Percentiles rank a stretch among this genome's conserved stretches.
phyloP scores from a whole-genome alignment of 2,113 vertebrate species.

The Hypomesus transpacificus region DNA sequence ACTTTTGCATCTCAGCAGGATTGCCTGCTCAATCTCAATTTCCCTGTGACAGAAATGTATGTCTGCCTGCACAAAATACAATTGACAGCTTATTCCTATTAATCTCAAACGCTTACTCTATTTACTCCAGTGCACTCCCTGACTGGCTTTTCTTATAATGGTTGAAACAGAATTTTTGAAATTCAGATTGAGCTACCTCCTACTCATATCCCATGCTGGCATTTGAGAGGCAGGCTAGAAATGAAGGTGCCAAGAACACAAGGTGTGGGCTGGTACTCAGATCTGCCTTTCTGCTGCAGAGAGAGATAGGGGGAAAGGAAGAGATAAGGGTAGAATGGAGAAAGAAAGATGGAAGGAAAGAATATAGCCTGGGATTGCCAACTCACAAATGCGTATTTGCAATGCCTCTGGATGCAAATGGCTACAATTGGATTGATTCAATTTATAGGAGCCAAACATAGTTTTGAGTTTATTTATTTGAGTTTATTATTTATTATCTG shows the following conservation, averaged over 20 bases:
- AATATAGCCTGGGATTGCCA: too few species aligned
- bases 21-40: conserved; percentile 7
- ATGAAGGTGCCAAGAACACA: conserved; percentile 44
- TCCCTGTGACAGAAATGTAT: not conserved
- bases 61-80: conserved; percentile 22
- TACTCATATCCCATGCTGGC: conserved; percentile 62
- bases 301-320: conserved; percentile 1
- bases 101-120: conserved; percentile 32
- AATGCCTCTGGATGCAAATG: too few species aligned
- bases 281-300: conserved; percentile 24
- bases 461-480: too few species aligned
- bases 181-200: conserved; percentile 60
- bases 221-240: conserved; percentile 47
- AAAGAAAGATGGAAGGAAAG: not conserved
- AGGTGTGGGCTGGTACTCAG: conserved; percentile 38
- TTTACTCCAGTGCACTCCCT: not conserved
- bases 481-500: too few species aligned
- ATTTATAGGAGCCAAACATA: too few species aligned
- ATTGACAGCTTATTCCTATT: conserved; percentile 26
- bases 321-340: conserved; percentile 5
- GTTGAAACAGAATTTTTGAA: conserved; percentile 44
- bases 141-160: conserved; percentile 42
- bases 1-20: conserved; percentile 16
- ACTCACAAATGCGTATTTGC: too few species aligned
- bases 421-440: too few species aligned